These are phyloP conservation scores for Triplophysa bombifrons DNA, from an alignment of 2,797 vertebrate genomes.

Conservation along the genomic window DNA sequence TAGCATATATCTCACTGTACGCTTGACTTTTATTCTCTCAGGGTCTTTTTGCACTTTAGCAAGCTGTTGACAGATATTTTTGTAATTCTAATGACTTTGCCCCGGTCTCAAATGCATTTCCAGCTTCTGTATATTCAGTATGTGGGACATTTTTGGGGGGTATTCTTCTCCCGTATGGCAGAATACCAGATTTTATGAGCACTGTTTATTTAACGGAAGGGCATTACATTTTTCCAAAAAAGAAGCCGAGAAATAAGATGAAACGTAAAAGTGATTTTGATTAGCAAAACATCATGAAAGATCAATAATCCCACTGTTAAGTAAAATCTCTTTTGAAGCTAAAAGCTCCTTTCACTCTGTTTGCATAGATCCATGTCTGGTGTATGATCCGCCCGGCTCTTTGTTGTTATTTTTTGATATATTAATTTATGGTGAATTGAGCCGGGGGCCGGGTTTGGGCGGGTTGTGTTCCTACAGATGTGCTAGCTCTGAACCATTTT, in stretches of 20 bases:
- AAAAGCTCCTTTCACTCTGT: constrained; percentile 22
- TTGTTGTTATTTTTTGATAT: constrained; percentile 34
- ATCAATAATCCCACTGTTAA: constrained; percentile 28
- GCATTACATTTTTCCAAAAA: not conserved
- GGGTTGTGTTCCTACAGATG: constrained; percentile 38
- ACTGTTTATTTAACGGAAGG: not conserved
- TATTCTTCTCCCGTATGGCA: constrained; percentile 43
- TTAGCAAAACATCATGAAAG: constrained; percentile 9
- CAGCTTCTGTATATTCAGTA: constrained; percentile 62
- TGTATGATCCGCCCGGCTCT: constrained; percentile 6
- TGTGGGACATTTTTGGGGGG: constrained; percentile 64
- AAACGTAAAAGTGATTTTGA: not conserved
- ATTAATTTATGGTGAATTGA: constrained; percentile 49
- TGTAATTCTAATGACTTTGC: constrained; percentile 67
- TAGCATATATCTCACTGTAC: constrained; percentile 59
- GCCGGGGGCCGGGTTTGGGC: constrained; percentile 36
- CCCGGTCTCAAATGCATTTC: constrained; percentile 64
- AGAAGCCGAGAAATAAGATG: not conserved
- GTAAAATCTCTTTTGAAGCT: constrained; percentile 22
- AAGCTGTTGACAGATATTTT: constrained; percentile 63
- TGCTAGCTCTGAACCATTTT: constrained; percentile 44
- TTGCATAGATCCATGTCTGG: not conserved
- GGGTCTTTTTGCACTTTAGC: constrained; percentile 53
- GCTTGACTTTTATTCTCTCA: constrained; percentile 62
- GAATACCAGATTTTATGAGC: constrained; percentile 9